phyloP scores from a whole-genome alignment of 2,888 invertebrate genomes.

The Heteropelma amictum region DNA sequence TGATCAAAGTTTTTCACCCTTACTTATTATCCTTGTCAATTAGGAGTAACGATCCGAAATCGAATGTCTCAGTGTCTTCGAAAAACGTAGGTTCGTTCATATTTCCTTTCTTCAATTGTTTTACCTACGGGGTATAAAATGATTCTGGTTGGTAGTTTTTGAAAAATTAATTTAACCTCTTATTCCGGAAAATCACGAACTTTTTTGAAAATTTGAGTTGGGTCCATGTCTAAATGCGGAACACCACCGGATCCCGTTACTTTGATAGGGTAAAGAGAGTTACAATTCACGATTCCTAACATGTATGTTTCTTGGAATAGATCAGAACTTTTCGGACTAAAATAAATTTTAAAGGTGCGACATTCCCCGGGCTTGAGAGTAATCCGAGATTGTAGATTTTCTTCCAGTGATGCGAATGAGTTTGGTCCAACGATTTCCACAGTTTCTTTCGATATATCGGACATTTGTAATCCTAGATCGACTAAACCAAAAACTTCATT shows the following conservation, averaged over 20 bases:
- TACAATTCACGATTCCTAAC: conserved; percentile 60
- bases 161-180: too few species aligned
- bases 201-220: conserved; percentile 63
- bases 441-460: neutral
- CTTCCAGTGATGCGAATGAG: conserved; percentile 30
- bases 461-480: neutral
- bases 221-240: conserved; percentile 66
- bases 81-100: conserved; percentile 64
- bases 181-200: conserved; percentile 39
- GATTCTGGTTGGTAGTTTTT: neutral
- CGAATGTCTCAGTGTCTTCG: conserved; percentile 64
- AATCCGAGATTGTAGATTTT: conserved; percentile 62
- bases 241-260: conserved; percentile 64
- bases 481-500: conserved; percentile 11
- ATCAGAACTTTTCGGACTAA: conserved; percentile 63
- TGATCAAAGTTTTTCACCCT: neutral
- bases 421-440: neutral
- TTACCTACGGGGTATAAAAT: conserved; percentile 52
- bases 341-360: conserved; percentile 63
- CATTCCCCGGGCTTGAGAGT: conserved; percentile 65
- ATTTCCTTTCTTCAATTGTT: conserved; percentile 53
- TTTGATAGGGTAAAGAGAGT: conserved; percentile 59
- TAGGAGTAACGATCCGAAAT: conserved; percentile 68
- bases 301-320: conserved; percentile 59
- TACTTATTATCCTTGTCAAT: conserved; percentile 62